Evolutionary conservation across 1,140 invertebrate genomes (phyloP).

Genomic region (Ericerus pela): DNA sequence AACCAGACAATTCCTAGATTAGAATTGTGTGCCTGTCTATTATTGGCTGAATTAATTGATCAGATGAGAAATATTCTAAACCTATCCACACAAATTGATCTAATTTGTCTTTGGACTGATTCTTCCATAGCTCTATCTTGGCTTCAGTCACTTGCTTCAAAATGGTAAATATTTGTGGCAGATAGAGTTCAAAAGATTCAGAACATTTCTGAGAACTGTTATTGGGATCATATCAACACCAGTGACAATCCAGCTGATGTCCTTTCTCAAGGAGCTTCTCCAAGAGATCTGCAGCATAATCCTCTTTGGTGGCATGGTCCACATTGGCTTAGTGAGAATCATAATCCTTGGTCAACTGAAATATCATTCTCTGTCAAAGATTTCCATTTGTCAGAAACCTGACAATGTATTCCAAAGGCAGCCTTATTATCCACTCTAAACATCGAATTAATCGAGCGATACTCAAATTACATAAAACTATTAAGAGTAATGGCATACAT

Average conservation of each 20-base stretch:
- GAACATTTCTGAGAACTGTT: slow-evolving; percentile 13
- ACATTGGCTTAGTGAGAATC: slow-evolving; percentile 14
- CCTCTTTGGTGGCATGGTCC: slow-evolving; percentile 22
- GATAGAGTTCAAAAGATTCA: slow-evolving; percentile 31
- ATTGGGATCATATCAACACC: too few species aligned
- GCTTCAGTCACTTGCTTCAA: slow-evolving; percentile 23
- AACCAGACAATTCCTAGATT: slow-evolving; percentile 28
- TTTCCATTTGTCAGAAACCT: neutral
- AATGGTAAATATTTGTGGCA: slow-evolving; percentile 30
- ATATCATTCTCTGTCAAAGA: neutral
- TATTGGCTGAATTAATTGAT: slow-evolving; percentile 21
- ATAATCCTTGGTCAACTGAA: neutral
- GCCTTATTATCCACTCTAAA: neutral
- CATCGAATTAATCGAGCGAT: neutral
- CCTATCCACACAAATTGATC: neutral
- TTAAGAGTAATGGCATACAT: neutral
- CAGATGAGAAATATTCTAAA: neutral
- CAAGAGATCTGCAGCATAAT: slow-evolving; percentile 17
- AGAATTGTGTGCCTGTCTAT: slow-evolving; percentile 30
- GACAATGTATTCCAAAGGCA: too few species aligned
- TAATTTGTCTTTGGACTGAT: slow-evolving; percentile 24
- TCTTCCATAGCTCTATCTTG: slow-evolving; percentile 29
- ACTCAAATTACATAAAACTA: neutral
- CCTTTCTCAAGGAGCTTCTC: slow-evolving; percentile 28
- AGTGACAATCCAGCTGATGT: slow-evolving; percentile 35